Evolutionary conservation across 2,888 invertebrate genomes (phyloP).

Genomic region (Cheilosia urbana): DNA sequence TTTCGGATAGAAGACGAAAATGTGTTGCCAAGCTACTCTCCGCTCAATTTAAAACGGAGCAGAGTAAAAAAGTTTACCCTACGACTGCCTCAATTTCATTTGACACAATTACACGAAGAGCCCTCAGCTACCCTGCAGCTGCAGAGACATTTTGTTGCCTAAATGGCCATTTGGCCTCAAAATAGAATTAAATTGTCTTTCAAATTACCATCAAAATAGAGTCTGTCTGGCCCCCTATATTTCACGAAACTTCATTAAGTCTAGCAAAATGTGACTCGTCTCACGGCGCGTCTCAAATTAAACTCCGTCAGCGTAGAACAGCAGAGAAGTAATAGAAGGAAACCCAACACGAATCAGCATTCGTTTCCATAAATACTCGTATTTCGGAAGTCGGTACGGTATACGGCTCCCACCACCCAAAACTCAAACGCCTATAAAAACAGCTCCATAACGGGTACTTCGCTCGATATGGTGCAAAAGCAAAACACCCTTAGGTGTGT

Average conservation of each 20-base stretch:
- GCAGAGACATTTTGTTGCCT: not conserved
- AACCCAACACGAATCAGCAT: constrained; percentile 33
- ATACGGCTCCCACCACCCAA: not conserved
- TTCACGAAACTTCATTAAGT: constrained; percentile 34
- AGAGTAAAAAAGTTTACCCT: too few relatives aligned
- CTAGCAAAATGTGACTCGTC: constrained; percentile 45
- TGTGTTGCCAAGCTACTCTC: too few relatives aligned
- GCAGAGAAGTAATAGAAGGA: not conserved
- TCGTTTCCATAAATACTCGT: constrained; percentile 36
- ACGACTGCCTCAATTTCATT: not conserved
- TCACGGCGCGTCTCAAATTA: constrained; percentile 6
- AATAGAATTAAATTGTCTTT: constrained; percentile 30
- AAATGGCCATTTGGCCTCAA: constrained; percentile 18
- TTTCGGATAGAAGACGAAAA: too few relatives aligned
- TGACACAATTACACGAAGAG: not conserved
- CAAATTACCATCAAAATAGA: constrained; percentile 42
- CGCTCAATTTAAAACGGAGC: too few relatives aligned
- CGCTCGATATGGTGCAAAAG: constrained; percentile 8
- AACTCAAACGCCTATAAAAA: not conserved
- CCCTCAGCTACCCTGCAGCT: not conserved
- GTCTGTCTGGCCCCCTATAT: not conserved
- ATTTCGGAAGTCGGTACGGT: not conserved
- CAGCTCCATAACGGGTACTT: constrained; percentile 14
- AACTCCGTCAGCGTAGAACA: not conserved
- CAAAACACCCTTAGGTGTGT: constrained; percentile 38